These are phyloP conservation scores for Ramphastos sulfuratus DNA, from an alignment of 2,113 vertebrate species.

Conservation along the genomic window DNA sequence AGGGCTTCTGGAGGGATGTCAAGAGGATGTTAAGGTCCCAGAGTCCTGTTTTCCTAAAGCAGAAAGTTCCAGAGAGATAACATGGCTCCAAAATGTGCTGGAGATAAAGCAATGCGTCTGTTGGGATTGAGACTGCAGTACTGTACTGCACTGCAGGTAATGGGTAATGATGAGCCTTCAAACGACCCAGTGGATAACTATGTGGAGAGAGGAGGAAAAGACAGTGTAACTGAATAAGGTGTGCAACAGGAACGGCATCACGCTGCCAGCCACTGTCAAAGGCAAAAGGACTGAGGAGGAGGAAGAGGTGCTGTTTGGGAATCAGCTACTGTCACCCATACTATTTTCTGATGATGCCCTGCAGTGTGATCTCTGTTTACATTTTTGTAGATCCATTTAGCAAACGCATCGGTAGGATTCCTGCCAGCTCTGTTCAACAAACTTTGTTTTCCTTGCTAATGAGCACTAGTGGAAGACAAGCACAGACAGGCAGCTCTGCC, in stretches of 20 bases:
- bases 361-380: slow-evolving; percentile 23
- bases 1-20: not conserved
- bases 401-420: not conserved
- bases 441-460: not conserved
- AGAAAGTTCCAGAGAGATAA: not conserved
- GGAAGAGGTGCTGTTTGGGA: not conserved
- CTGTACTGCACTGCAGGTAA: not conserved
- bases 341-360: not conserved
- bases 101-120: not conserved
- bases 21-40: no score
- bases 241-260: not conserved
- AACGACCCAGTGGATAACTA: not conserved
- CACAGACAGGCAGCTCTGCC: not conserved
- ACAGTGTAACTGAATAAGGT: rapidly evolving
- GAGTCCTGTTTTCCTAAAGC: not conserved
- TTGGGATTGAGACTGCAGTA: not conserved
- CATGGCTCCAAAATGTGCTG: rapidly evolving
- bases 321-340: not conserved
- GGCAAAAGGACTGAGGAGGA: not conserved
- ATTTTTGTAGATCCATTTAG: slow-evolving; percentile 22
- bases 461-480: not conserved
- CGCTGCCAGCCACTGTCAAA: rapidly evolving
- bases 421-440: not conserved
- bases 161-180: rapidly evolving
- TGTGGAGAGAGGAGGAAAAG: not conserved